These are phyloP conservation scores for Ahaetulla prasina DNA, from an alignment of 2,113 vertebrate genomes.

Conservation along the genomic window DNA sequence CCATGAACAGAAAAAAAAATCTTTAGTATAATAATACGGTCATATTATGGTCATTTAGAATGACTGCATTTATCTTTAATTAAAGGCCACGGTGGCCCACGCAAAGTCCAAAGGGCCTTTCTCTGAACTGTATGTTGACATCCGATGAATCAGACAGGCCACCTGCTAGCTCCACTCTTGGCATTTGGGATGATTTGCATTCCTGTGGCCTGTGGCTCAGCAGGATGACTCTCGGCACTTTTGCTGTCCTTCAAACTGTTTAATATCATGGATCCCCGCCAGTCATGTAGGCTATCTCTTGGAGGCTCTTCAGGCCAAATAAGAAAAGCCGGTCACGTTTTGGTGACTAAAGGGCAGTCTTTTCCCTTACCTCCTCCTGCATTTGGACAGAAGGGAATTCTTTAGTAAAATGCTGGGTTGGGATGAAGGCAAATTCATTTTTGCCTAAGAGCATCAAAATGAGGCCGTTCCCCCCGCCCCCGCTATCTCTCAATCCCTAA, in stretches of 20 bases:
- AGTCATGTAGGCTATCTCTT: slow-evolving; percentile 75
- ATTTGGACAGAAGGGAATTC: slow-evolving; percentile 63
- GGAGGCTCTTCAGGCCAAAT: slow-evolving; percentile 57
- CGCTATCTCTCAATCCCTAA: slow-evolving; percentile 41
- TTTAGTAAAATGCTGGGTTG: slow-evolving; percentile 51
- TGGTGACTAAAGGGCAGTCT: slow-evolving; percentile 58
- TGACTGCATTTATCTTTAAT: slow-evolving; percentile 82
- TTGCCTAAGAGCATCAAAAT: slow-evolving; percentile 63
- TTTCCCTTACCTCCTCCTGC: slow-evolving; percentile 64
- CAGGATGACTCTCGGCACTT: slow-evolving; percentile 86
- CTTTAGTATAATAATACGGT: slow-evolving; percentile 59
- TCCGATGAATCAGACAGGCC: slow-evolving; percentile 85
- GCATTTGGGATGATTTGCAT: slow-evolving; percentile 86
- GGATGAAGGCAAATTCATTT: slow-evolving; percentile 75
- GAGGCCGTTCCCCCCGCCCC: background rate
- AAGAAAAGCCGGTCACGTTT: slow-evolving; percentile 50
- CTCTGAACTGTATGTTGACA: slow-evolving; percentile 81
- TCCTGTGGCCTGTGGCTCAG: slow-evolving; percentile 91
- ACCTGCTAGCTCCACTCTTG: slow-evolving; percentile 90
- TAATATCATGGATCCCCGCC: slow-evolving; percentile 81
- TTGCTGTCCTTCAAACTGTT: slow-evolving; percentile 85
- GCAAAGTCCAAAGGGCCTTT: slow-evolving; percentile 82
- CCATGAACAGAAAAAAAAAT: slow-evolving; percentile 69
- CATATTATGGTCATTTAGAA: no score
- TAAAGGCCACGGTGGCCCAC: slow-evolving; percentile 81